These are phyloP conservation scores for Oxygymnocypris stewartii DNA, from an alignment of 2,113 vertebrate genomes.

Conservation along the genomic window DNA sequence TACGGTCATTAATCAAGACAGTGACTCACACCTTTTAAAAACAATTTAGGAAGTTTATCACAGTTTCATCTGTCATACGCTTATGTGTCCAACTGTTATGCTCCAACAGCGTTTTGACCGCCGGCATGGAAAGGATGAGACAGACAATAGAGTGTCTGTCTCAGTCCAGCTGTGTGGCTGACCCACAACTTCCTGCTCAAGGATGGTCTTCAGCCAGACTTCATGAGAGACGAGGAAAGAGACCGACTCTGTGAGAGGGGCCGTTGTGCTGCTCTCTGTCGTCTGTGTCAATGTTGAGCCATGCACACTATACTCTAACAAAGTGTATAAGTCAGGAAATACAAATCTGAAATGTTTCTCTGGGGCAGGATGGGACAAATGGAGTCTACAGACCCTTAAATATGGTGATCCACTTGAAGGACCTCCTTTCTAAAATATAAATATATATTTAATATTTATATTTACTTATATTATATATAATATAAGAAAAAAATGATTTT, in stretches of 20 bases:
- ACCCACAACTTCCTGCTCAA: conserved; percentile 62
- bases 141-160: conserved; percentile 55
- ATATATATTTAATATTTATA: too few relatives aligned
- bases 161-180: conserved; percentile 52
- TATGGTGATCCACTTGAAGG: not conserved
- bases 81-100: conserved; percentile 22
- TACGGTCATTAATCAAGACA: not conserved
- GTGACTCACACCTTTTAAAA: conserved; percentile 23
- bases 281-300: conserved; percentile 53
- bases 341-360: conserved; percentile 11
- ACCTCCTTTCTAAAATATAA: not conserved
- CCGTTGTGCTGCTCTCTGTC: conserved; percentile 54
- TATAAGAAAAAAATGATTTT: too few relatives aligned
- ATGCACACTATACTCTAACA: not conserved
- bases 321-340: conserved; percentile 30
- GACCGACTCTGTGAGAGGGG: conserved; percentile 49
- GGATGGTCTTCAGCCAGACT: conserved; percentile 63
- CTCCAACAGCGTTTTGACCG: conserved; percentile 37
- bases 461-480: too few relatives aligned
- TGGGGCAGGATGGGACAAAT: not conserved
- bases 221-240: conserved; percentile 52
- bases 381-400: not conserved
- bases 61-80: conserved; percentile 20
- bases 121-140: conserved; percentile 60
- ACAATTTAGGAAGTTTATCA: conserved; percentile 7